Evolutionary conservation across 2,888 invertebrate genomes (phyloP), one percentile per base, ranked within the genome.

Genomic region (Mesodorylaimus sp.): DNA sequence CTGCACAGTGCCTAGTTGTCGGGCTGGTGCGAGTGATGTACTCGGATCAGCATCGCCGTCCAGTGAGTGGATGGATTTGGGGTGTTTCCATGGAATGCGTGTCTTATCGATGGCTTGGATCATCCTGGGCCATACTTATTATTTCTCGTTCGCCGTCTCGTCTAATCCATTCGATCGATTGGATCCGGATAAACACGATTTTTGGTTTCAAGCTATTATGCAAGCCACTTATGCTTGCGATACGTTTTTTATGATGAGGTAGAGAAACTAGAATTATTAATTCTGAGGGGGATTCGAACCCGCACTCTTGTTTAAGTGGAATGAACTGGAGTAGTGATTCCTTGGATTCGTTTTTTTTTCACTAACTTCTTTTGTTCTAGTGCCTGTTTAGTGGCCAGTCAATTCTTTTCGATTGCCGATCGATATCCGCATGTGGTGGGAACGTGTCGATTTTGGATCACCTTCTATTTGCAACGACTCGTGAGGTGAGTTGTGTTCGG

Each of bases 221-320:
- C 44, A 43, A 43, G 44, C 13, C 3, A 5, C 27, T 43, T 43
- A 43, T 26, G 24, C 44, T 7, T 25, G 24, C 13, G 44, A 43
- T 26, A 43, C 44, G 27, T 43, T 43, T 26, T 43, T 43, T 26
- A 43, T 43, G 10, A n/a, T 43, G 44, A 43, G 44, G 44, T 43
- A 43, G n/a, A n/a, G n/a, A n/a, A 26, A 43, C 24, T 5, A 25
- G 27, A 26, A 24, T 16, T 39, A 39, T 7, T 21, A 32, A 32
- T 32, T 7, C 16, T 32, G 32, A 10, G 7, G 7, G 7, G 7
- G 7, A 32, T 32, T 32, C 7, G 16, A 32, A n/a, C n/a, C n/a
- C n/a, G n/a, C n/a, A n/a, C n/a, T n/a, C n/a, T n/a, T n/a, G n/a
- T n/a, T n/a, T n/a, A n/a, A n/a, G n/a, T n/a, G n/a, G n/a, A n/a